Evolutionary conservation across 2,888 invertebrate genomes (phyloP), one percentile per base, ranked within the genome.

Genomic region (Latrodectus elegans): DNA sequence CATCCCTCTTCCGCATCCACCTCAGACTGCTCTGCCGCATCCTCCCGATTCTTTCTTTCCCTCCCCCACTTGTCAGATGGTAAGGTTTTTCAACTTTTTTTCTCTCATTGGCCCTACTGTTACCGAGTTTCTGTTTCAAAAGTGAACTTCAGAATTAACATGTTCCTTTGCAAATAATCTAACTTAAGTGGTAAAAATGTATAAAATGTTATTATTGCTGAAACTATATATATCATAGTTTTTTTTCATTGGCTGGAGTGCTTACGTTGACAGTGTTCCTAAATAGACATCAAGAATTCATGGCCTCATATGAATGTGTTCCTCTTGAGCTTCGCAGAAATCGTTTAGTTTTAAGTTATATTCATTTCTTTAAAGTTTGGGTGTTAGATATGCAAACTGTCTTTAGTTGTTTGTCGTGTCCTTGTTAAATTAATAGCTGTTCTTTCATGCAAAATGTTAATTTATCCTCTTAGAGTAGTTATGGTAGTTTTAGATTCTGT

Each of bases 61-160:
- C 70, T 14, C 6, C 51, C 71, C 26, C 64, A n/a, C 53, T 8
- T 17, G 22, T 22, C 26, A 60, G 17, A 53, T 38, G 74, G 75
- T 70, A 79, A 80, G n/a, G 79, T 75, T 51, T 64, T 76, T 60
- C 26, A 26, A 11, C 22, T 17, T 53, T 70, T 8, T 68, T 70
- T 78, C 14, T 15, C 9, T 49, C 17, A 11, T 38, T 51, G 64
- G 38, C 38, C 17, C n/a, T 60, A n/a, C 10, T 60, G n/a, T 60
- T 38, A 38, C 14, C 60, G 11, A 60, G 38, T 38, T 60, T 60
- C 14, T 6, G 60, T 60, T 60, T 15, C 6, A 60, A 60, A 15
- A n/a, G 60, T 60, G 11, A 60, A 6, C n/a, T 12, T 60, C 60
- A 60, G 12, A 60, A 38, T 38, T 38, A 38, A 38, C 38, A 38